Evolutionary conservation across 2,113 vertebrate genomes (phyloP).

Genomic region (Pterocles orientalis): DNA sequence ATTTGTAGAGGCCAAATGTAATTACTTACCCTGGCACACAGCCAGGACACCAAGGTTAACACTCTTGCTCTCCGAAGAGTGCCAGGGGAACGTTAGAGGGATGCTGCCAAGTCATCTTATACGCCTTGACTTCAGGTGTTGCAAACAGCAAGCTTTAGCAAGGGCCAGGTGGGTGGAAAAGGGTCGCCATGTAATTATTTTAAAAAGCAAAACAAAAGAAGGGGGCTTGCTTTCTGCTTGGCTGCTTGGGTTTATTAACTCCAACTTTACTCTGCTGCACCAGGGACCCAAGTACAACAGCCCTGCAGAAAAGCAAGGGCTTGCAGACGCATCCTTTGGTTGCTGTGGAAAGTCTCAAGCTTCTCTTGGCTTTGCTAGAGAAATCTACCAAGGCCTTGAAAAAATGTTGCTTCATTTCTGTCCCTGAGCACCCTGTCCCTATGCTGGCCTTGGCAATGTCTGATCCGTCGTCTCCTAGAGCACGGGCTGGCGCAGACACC

Average conservation of each 20-base stretch:
- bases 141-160: neutral
- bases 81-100: neutral
- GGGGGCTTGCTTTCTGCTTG: neutral
- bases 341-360: neutral
- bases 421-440: neutral
- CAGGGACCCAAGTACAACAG: neutral
- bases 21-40: conserved; percentile 16
- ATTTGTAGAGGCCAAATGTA: conserved; percentile 7
- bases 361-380: neutral
- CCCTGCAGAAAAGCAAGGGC: neutral
- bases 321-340: neutral
- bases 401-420: neutral
- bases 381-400: neutral
- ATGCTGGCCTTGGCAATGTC: neutral
- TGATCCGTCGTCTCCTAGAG: neutral
- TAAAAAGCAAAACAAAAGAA: neutral
- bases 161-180: neutral
- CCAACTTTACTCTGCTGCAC: neutral
- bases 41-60: conserved; percentile 48
- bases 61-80: neutral
- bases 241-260: neutral
- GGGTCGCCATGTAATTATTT: neutral
- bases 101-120: conserved; percentile 21
- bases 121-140: neutral
- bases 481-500: neutral